Evolutionary conservation across 2,888 invertebrate genomes (phyloP), one percentile per base, ranked within the genome.

Genomic region (Drosophila niveifrons): DNA sequence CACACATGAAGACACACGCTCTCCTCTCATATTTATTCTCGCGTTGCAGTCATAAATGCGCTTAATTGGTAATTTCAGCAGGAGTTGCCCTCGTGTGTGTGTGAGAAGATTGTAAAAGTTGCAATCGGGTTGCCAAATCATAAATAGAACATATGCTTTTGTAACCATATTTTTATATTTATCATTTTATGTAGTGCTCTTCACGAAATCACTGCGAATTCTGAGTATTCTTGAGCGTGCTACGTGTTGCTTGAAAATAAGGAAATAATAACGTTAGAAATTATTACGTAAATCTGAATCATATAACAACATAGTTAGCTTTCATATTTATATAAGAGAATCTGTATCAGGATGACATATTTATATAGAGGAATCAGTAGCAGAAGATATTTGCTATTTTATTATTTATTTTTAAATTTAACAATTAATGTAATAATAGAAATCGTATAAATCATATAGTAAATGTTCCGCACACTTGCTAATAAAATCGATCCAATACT

Each of bases 51-150:
- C 87, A 86, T 88, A 86, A 88, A 86, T 80, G 84, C 78, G 76
- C 80, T 86, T 86, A 88, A 86, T 86, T 86, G 86, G 86, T 82
- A 78, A 88, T 86, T 88, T 88, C 82, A 75, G 77, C 23, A 23
- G 23, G 23, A 23, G 23, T 4, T 6, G 23, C 31, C 10, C 8
- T 10, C 10, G 31, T 43, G 29, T 62, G 43, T 48, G 13, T 6
- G 23, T 23, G 23, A 23, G 6, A 8, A 15, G 57, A 47, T 61
- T 78, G 74, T 69, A 69, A 75, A 69, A 75, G 47, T 59, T 66
- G 65, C 75, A 62, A 44, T 62, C 47, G 61, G 44, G 48, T 50
- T 55, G 58, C 73, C 43, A 28, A 73, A 46, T 15, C 76, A 66
- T 71, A 71, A 75, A 59, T 66, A 47, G 72, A 23, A 66, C 65